Percentiles rank a stretch among this genome's conserved stretches.
Conservation (phyloP, 2,888 invertebrate species). For the Zele albiditarsus region DNA sequence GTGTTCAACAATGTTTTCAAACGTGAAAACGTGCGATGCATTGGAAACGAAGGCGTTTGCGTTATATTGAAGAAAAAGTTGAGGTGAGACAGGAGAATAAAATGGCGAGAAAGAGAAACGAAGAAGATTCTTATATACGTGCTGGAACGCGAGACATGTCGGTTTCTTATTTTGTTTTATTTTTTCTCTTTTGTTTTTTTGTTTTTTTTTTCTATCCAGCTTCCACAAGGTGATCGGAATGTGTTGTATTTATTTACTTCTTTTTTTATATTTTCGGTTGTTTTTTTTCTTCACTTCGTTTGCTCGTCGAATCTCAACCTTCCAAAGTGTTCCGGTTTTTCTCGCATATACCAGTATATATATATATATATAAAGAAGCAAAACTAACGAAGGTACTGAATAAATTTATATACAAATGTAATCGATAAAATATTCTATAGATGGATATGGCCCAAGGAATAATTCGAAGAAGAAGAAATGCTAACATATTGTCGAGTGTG, state of each 20-base stretch:
- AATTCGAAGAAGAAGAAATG: neutral
- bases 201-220: conserved; percentile 16
- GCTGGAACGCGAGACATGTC: conserved; percentile 49
- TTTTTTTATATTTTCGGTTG: neutral
- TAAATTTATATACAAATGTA: neutral
- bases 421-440: neutral
- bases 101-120: conserved; percentile 30
- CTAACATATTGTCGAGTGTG: neutral
- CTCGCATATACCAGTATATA: conserved; percentile 17
- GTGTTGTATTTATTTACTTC: neutral
- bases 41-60: conserved; percentile 13
- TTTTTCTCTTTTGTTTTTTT: conserved; percentile 31
- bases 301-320: conserved; percentile 1
- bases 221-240: conserved; percentile 28
- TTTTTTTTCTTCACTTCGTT: neutral
- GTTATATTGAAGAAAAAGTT: conserved; percentile 1
- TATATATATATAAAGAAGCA: neutral
- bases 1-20: conserved; percentile 36
- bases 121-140: conserved; percentile 44
- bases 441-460: too few relatives aligned
- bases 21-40: conserved; percentile 37
- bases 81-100: neutral
- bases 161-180: conserved; percentile 39
- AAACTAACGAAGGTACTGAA: too few relatives aligned
- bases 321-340: conserved; percentile 37